Evolutionary conservation across 1,140 invertebrate genomes (phyloP), one percentile per base, ranked within the genome.

Genomic region (Zaprionus inermis): DNA sequence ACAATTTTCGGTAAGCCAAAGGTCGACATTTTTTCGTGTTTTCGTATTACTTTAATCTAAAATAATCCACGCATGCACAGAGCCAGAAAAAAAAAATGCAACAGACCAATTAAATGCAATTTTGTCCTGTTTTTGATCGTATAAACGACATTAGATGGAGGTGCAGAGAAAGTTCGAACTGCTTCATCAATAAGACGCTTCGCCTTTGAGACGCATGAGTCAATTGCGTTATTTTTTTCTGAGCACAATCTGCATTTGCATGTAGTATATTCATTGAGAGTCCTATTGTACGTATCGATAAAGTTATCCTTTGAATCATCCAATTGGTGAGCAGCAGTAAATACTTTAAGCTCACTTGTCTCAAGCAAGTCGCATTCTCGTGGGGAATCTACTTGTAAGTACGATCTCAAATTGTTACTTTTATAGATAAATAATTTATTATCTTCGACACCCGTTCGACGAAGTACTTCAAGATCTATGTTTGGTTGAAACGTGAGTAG

Each of bases 1-100:
- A n/a, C n/a, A n/a, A n/a, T n/a, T n/a, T n/a, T n/a, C n/a, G n/a
- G n/a, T n/a, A n/a, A n/a, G n/a, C n/a, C n/a, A n/a, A n/a, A n/a
- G n/a, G n/a, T n/a, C n/a, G n/a, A n/a, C n/a, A n/a, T n/a, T n/a
- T n/a, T 28, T 28, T 41, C 2, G n/a, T 41, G 5, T 79, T 83
- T 71, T 72, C 83, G 32, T 0, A 5, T 16, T 41, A 6, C 2
- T 16, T 54, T 28, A 7, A 18, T 36, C n/a, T 41, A 84, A 2
- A 80, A 22, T 0, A 64, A 1, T 12, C 73, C 66, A 16, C 81
- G 77, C 0, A 85, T 52, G 22, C 78, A 71, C 12, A 58, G 54
- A 24, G 78, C 51, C 1, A 70, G 41, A 12, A 68, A 0, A 5
- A 78, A 12, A 4, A 81, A 28, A 28, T 84, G 78, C 3, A 63